Evolutionary conservation across 2,113 vertebrate genomes (phyloP), one percentile per base, ranked within the genome.

Genomic region (Ahaetulla prasina): DNA sequence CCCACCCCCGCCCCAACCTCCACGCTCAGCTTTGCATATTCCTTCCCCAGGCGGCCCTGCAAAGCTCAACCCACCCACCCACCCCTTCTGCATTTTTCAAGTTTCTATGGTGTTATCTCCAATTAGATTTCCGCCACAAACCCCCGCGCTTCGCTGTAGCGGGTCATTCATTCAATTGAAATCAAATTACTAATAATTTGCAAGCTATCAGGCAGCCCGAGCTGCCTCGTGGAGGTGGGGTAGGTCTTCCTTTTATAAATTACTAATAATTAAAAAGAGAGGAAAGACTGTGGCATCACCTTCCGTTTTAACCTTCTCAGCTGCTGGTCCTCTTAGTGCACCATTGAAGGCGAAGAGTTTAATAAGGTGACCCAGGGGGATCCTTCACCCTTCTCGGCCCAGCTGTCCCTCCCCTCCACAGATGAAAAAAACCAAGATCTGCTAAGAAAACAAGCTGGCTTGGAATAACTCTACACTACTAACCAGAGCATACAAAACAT

Each of bases 111-210:
- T 0, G 57, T 93, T 96, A 94, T 60, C 94, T 85, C 91, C 95
- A 93, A 95, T 96, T 95, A 96, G 85, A 95, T 95, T 94, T 88
- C 93, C 23, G 86, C 94, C 86, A 88, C 94, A 93, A 94, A 96
- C 85, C 92, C 8, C n/a, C n/a, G 39, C 6, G 2, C 25, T 94
- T 94, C 88, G 89, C 92, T 94, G 92, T 98, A 98, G 95, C 30
- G 92, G 97, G 95, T 97, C 96, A 96, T 85, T 94, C 95, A 96
- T 94, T 97, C 96, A 96, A 97, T 96, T 96, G 97, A 98, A 98
- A 98, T 98, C 96, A 96, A 97, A 98, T 97, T 97, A 98, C 97
- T 95, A 95, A 98, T 97, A 98, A 98, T 98, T 98, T 98, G 98
- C 98, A 97, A 97, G 98, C 98, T 98, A 98, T 98, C 98, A 98